Evolutionary conservation across 2,797 vertebrate species (phyloP).

Genomic region (Pipistrellus pygmaeus): DNA sequence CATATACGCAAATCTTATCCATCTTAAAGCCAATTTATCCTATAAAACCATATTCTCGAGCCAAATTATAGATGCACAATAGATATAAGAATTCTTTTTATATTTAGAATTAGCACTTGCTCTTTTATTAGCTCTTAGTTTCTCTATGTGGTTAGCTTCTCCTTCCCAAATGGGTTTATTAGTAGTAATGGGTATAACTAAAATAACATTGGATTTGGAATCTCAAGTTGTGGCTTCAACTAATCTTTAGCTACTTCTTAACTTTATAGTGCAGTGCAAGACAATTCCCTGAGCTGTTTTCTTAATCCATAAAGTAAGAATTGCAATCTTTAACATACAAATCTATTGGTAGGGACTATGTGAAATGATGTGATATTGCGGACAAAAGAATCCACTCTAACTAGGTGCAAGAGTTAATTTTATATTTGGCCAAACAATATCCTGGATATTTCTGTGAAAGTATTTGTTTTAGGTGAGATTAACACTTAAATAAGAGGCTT

Average conservation of each 20-base stretch:
- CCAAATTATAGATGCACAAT: neutral
- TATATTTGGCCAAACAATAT: neutral
- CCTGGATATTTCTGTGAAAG: neutral
- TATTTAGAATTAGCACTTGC: neutral
- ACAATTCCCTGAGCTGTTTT: neutral
- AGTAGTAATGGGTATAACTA: neutral
- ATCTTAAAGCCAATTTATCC: neutral
- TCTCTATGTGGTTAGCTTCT: neutral
- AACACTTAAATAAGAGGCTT: neutral
- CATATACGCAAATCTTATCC: neutral
- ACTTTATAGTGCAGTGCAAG: neutral
- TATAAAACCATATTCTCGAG: neutral
- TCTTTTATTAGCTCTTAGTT: neutral
- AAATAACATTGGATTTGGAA: neutral
- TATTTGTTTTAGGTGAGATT: neutral
- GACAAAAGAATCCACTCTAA: constrained; percentile 5
- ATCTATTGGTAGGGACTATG: neutral
- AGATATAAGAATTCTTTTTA: neutral
- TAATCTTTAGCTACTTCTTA: neutral
- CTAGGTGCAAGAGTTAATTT: neutral
- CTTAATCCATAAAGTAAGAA: neutral
- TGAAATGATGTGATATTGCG: neutral
- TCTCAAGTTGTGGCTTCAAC: neutral
- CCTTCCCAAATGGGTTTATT: neutral
- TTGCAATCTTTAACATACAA: neutral